phyloP scores from a whole-genome alignment of 1,140 invertebrate genomes.

The Pantala flavescens region DNA sequence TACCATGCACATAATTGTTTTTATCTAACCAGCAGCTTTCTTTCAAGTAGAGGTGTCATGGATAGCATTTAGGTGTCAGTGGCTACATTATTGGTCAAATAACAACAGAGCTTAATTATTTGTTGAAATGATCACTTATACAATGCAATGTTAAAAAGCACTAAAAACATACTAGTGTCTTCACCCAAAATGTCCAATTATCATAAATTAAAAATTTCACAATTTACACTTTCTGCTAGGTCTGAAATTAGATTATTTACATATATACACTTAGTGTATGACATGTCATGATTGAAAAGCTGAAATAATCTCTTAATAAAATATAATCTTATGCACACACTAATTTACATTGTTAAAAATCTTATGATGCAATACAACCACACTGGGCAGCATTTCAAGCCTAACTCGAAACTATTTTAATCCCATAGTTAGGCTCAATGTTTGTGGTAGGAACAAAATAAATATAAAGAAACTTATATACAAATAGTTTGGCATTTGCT shows the following conservation, averaged over 20 bases:
- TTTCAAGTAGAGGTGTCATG: background rate
- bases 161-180: background rate
- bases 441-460: constrained; percentile 10
- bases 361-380: background rate
- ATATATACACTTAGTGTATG: constrained; percentile 8
- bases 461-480: constrained; percentile 10
- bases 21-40: background rate
- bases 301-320: constrained; percentile 1
- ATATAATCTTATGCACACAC: constrained; percentile 8
- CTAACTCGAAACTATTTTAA: background rate
- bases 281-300: constrained; percentile 6
- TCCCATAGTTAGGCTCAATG: background rate
- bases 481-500: background rate
- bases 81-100: background rate
- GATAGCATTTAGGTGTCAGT: background rate
- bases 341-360: background rate
- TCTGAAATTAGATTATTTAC: background rate
- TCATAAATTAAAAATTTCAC: constrained; percentile 5
- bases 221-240: background rate
- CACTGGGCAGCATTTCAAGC: background rate
- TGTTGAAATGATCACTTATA: constrained; percentile 3
- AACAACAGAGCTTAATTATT: background rate
- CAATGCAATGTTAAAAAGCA: constrained; percentile 3
- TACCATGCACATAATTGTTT: background rate
- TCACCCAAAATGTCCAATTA: background rate